Evolutionary conservation across 2,797 vertebrate genomes (phyloP), one percentile per base, ranked within the genome.

Genomic region (Lagothrix lagotricha): DNA sequence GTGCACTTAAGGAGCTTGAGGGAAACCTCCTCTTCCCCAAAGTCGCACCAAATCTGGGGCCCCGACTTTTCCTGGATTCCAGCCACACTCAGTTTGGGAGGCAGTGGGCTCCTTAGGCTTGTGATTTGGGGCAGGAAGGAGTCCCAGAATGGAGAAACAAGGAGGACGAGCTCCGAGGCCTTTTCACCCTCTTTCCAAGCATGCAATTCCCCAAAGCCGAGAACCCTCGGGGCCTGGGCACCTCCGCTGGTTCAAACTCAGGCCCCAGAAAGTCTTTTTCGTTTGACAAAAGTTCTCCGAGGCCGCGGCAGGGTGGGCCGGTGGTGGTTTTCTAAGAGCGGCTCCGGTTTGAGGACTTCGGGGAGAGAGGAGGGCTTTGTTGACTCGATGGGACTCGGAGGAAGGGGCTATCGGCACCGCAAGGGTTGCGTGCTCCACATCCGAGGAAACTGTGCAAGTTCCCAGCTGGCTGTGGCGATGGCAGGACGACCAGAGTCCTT

Each of bases 281-380:
- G 87, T 98, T 97, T 96, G 88, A 39, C 41, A 77, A 67, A 95
- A 88, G 19, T 73, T 30, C 30, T 13, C 24, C 3, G 79, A 88
- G 73, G 39, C 77, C 39, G 5, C 7, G 54, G 48, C 28, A 19
- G 14, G 0, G 13, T 2, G 5, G 39, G 36, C 20, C 0, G 17
- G 12, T 50, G 33, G 58, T 92, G 90, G 41, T 90, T 92, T 95
- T 90, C 58, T 76, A 77, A 48, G 48, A 26, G 46, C 14, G 15
- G 26, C 44, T 72, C 39, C 0, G 4, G 41, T 87, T 96, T 87
- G 79, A 57, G 80, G 50, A 50, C 24, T 0, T 84, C 0, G 14
- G 52, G 44, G 50, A 70, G 46, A 94, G 14, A 72, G 24, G 41
- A 73, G 73, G 77, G 48, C 24, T 91, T 92, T 81, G 36, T 58